Percentiles rank a stretch among this genome's conserved stretches.
phyloP scores from a whole-genome alignment of 2,888 invertebrate species.

The Gymnosoma rotundatum region DNA sequence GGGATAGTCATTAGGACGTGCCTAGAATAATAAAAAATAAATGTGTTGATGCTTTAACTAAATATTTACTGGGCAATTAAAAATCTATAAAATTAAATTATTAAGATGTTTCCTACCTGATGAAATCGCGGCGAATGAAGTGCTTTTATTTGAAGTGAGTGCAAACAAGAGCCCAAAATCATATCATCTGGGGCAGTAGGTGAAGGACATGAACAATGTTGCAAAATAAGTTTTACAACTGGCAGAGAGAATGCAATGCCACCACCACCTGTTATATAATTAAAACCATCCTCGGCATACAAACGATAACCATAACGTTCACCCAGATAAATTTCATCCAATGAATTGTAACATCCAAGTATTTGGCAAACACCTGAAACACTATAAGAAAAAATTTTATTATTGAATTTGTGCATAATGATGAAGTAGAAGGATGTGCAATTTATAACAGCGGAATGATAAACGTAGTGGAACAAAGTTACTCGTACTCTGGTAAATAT shows the following conservation, averaged over 20 bases:
- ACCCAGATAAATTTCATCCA: constrained; percentile 85
- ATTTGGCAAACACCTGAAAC: constrained; percentile 79
- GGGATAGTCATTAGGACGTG: constrained; percentile 92
- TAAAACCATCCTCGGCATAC: constrained; percentile 87
- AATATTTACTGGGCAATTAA: background rate
- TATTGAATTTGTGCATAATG: background rate
- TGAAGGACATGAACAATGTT: constrained; percentile 88
- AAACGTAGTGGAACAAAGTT: background rate
- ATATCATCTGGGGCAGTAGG: constrained; percentile 93
- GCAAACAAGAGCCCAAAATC: constrained; percentile 92
- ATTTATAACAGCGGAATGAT: background rate
- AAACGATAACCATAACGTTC: constrained; percentile 94
- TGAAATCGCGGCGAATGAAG: constrained; percentile 93
- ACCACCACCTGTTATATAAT: constrained; percentile 96
- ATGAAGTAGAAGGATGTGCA: background rate
- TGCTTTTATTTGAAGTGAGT: constrained; percentile 85
- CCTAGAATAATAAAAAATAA: constrained; percentile 84
- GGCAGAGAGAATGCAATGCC: constrained; percentile 90
- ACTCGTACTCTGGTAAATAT: constrained; percentile 5
- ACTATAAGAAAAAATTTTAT: constrained; percentile 73
- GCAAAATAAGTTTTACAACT: constrained; percentile 84
- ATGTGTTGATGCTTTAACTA: no score
- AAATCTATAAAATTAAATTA: background rate
- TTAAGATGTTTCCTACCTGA: constrained; percentile 85
- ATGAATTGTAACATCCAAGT: constrained; percentile 79